Evolutionary conservation across 2,888 invertebrate genomes (phyloP), one percentile per base, ranked within the genome.

Genomic region (Myopa testacea): DNA sequence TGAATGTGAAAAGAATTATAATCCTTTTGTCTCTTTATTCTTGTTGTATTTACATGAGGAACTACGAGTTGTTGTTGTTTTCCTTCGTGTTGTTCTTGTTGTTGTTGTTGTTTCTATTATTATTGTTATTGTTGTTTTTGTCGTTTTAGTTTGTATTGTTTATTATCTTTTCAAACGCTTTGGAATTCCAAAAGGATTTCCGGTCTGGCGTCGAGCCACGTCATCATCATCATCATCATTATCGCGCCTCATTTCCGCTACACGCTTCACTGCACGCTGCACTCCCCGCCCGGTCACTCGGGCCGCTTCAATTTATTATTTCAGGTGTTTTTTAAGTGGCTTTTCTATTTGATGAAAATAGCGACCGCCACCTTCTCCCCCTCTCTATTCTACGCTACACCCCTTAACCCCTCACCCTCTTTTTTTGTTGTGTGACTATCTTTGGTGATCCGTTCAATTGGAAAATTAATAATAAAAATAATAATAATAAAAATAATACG

Each of bases 191-290:
- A 26, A 40, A n/a, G 68, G 58, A 75, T 68, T 55, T 75, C 58
- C 75, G 58, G 26, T 58, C 55, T 75, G 55, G 68, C 67, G 40
- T 67, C 38, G 52, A 55, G 75, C 67, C 67, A 75, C 52, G 45
- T 34, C 50, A 70, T 19, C 10, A 26, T 26, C 19, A 62, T 62
- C 16, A 26, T 62, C 34, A 10, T 26, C 38, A 65, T 37, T 10
- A 14, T 65, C 37, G 38, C 65, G 65, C 37, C 38, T 65, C 65
- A 65, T 37, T 65, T 65, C 65, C 65, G 38, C 34, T 7, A 45
- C 58, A 37, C 63, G 45, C 52, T 45, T 50, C 74, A 63, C 62
- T 38, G 1, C 12, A 55, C 60, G 37, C 19, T 10, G n/a, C 37
- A 34, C 7, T 58, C 37, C 34, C 10, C 60, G 26, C 4, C n/a